Base-by-base conservation (phyloP, 2,113 vertebrate genomes). In the Hystrix brachyura region DNA sequence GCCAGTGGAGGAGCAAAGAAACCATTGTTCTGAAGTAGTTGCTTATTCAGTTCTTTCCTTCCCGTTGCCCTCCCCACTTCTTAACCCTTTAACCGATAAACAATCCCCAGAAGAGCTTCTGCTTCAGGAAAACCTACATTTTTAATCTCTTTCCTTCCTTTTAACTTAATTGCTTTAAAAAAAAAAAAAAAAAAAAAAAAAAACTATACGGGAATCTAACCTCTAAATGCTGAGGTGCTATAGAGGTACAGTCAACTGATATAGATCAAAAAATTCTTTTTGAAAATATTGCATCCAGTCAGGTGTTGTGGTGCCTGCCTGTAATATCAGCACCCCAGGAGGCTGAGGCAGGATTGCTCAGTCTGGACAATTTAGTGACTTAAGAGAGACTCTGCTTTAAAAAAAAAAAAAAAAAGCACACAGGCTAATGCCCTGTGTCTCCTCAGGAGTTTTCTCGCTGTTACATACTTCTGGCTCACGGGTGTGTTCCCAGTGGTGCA, bases 121-220 rank as follows among this genome's bases (percentile, higher is more conserved):
- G 76, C 92, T 85, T 46, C 43, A 34, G 69, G 74, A 88, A 94
- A 83, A 64, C 62, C 80, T 87, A n/a, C 57, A 46, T 81, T 94
- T 92, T 80, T 87, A 64, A 96, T 84, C 62, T 93, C 67, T 88
- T 96, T 86, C 55, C 62, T 59, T 92, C 53, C 0, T 88, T 90
- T 97, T 55, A 72, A 90, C 84, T 97, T 92, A 67, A 90, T 87
- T 62, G 53, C 71, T 94, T 43, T 76, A 84, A 92, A 91, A 38
- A 38, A 38, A 38, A 38, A 38, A 38, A n/a, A n/a, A n/a, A n/a
- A n/a, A n/a, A n/a, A n/a, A n/a, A n/a, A n/a, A n/a, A n/a, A n/a
- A n/a, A n/a, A n/a, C 69, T 69, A 2, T 11, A 15, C 0, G 43
- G 46, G 32, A 1, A 43, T 51, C 32, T 38, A 38, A 38, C 0